Evolutionary conservation across 2,888 invertebrate genomes (phyloP), one percentile per base, ranked within the genome.

Genomic region (Cerceris rybyensis): DNA sequence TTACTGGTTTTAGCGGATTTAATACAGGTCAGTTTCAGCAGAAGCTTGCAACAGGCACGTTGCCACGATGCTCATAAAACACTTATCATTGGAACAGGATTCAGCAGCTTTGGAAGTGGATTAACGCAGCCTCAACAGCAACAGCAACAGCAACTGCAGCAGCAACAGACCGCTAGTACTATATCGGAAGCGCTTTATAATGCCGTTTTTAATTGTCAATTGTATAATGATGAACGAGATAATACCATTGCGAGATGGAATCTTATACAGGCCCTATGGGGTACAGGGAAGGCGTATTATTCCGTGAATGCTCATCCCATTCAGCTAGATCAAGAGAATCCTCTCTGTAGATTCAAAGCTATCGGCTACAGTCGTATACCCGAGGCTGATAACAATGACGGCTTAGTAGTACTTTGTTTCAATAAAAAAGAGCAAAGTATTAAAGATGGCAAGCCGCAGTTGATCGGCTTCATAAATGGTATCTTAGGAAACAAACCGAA

Each of bases 161-260:
- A 93, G 60, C 93, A 93, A 75, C 94, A 93, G 46, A 93, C 94
- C 0, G 90, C 94, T 0, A 95, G 94, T 75, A 94, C 95, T 0
- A 94, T 95, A 59, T 91, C 91, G 50, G 96, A 96, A 88, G 95
- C 96, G 0, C 93, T 97, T 57, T 95, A 95, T 8, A 95, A 96
- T 75, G 96, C 96, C 0, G 95, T 97, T 1, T 95, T 96, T 84
- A 96, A 96, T 89, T 96, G 96, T 78, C 95, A 95, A 65, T 95
- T 99, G 63, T 99, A 97, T 91, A 98, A 98, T 14, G 99, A 99
- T 92, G 99, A 99, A 90, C 94, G 99, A 49, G 99, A 99, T 91
- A 96, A 96, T 75, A 96, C 98, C 42, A 94, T 99, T 43, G 98
- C 98, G 2, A 97, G 97, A 90, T 98, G 98, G 96, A 99, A 99